Evolutionary conservation across 1,140 invertebrate genomes (phyloP).

Genomic region (Neodiprion lecontei): DNA sequence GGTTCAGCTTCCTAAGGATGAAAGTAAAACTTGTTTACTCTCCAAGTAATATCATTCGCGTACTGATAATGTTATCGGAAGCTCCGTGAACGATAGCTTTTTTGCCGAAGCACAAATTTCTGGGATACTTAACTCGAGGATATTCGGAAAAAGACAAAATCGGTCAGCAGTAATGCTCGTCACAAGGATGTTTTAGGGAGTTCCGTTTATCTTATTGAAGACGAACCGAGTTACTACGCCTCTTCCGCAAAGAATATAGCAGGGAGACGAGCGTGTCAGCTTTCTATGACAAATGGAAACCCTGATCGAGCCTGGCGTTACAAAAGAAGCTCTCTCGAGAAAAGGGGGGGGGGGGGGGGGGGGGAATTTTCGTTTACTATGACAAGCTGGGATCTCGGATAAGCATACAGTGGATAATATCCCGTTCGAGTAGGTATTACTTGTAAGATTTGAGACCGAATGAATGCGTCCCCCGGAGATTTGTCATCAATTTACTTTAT

Average conservation of each 20-base stretch:
- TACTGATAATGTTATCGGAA: too few relatives aligned
- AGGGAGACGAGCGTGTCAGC: background rate
- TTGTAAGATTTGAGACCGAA: background rate
- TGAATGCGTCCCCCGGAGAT: too few relatives aligned
- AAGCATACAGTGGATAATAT: background rate
- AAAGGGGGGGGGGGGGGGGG: background rate
- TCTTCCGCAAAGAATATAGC: background rate
- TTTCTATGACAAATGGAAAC: background rate
- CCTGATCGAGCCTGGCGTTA: background rate
- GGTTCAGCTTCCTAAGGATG: too few relatives aligned
- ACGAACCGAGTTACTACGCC: too few relatives aligned
- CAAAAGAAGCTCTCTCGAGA: background rate
- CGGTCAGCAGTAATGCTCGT: too few relatives aligned
- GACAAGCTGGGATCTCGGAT: background rate
- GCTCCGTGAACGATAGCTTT: constrained; percentile 22
- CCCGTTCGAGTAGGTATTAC: too few relatives aligned
- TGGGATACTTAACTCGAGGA: constrained; percentile 34
- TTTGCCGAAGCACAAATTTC: constrained; percentile 33
- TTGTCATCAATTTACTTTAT: too few relatives aligned
- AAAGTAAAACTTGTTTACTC: too few relatives aligned
- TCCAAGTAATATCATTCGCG: too few relatives aligned
- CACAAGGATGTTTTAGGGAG: too few relatives aligned
- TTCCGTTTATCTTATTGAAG: too few relatives aligned
- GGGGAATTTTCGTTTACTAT: background rate
- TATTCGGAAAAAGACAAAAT: too few relatives aligned